Percentiles rank a stretch among this genome's conserved stretches.
Evolutionary conservation across 2,797 vertebrate genomes (phyloP).

Genomic region (Danio tinwini): DNA sequence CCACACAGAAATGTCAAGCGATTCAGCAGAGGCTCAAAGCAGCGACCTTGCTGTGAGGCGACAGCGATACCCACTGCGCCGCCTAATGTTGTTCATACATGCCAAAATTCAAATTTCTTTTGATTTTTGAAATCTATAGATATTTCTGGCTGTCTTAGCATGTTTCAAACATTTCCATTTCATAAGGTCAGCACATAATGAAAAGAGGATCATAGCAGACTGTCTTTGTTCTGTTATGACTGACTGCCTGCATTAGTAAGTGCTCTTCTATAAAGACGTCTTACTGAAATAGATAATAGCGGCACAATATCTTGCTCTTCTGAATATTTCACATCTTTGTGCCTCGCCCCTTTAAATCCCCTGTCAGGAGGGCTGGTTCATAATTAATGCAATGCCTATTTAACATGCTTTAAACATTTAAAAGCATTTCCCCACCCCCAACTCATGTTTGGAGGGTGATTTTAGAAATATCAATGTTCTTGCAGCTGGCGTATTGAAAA

Average conservation of each 20-base stretch:
- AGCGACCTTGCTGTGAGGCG: no score
- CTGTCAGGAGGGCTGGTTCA: conserved; percentile 48
- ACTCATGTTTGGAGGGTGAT: conserved; percentile 26
- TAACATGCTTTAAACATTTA: conserved; percentile 62
- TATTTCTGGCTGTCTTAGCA: background rate
- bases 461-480: conserved; percentile 51
- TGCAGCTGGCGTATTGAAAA: conserved; percentile 47
- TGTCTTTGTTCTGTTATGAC: conserved; percentile 3
- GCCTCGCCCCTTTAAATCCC: conserved; percentile 45
- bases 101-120: background rate
- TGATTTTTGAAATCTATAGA: background rate
- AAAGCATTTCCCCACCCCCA: conserved; percentile 22
- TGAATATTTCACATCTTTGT: conserved; percentile 51
- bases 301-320: conserved; percentile 38
- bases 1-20: no score
- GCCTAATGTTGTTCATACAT: background rate
- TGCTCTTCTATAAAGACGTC: conserved; percentile 2
- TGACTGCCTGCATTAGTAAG: conserved; percentile 9
- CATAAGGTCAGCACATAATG: background rate
- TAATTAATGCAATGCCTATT: conserved; percentile 60
- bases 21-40: no score
- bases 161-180: background rate
- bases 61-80: no score
- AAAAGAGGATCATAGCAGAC: background rate
- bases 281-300: conserved; percentile 37